Percentiles rank a stretch among this genome's conserved stretches.
These are phyloP conservation scores for Hesperophylax magnus DNA, from an alignment of 1,140 invertebrate genomes.

Conservation along the genomic window DNA sequence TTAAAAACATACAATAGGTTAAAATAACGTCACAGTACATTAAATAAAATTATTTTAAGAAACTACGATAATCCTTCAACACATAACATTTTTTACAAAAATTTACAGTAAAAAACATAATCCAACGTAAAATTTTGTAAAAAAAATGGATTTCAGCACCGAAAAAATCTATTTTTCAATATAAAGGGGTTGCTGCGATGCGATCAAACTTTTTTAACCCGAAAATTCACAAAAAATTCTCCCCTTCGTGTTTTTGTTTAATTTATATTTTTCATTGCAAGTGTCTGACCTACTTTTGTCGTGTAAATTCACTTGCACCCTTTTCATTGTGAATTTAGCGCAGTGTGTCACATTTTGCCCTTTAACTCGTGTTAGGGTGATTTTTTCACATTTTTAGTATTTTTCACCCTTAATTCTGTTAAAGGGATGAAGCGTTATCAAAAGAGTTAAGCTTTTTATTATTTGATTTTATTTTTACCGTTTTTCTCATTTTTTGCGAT, in stretches of 20 bases:
- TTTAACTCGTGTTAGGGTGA: no score
- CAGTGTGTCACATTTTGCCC: background rate
- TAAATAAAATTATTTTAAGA: no score
- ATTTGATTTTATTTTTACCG: background rate
- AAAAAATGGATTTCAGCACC: no score
- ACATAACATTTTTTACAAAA: no score
- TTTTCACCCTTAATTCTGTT: no score
- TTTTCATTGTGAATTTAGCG: background rate
- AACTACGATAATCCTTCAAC: no score
- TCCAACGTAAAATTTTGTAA: no score
- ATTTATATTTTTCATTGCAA: background rate
- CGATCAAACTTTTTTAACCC: background rate
- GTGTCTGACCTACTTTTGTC: background rate
- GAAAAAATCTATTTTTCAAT: no score
- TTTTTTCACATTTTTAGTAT: no score
- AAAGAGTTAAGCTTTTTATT: background rate
- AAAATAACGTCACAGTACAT: no score
- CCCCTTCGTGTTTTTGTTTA: conserved; percentile 1
- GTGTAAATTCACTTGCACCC: background rate
- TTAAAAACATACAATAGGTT: no score
- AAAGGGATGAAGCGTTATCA: background rate
- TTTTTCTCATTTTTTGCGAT: conserved; percentile 3
- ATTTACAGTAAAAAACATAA: no score
- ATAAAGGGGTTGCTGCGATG: background rate
- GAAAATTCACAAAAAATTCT: background rate